Evolutionary conservation across 64 coral and sea anemone species (phyloP), one percentile per base, ranked within the genome.

Genomic region (Stichodactyla mertensii): DNA sequence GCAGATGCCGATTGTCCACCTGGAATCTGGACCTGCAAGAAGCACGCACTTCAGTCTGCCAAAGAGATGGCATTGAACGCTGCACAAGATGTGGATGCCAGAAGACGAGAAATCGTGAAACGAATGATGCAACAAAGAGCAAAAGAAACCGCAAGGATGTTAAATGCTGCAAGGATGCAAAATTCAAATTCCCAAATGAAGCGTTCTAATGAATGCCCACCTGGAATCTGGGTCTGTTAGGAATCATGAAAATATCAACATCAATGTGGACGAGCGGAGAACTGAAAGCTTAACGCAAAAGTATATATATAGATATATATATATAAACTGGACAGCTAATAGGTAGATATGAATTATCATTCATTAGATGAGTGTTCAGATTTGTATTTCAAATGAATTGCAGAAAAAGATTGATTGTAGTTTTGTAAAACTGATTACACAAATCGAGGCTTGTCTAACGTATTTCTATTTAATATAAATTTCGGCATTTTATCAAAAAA

Each of bases 201-300:
- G 16, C 16, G 15, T 11, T 9, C 69, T 12, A 10, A 74, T 15
- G 51, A 81, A 6, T 85, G 83, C 26, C 83, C 83, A 61, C 83
- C 56, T 16, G 83, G 83, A 52, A 85, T 85, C 4, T 85, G 83
- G 83, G 83, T 85, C 14, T 85, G 83, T 64, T 85, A 85, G 83
- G 16, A 84, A n/a, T 12, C 22, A 80, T 45, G 10, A 51, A 51
- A 77, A 77, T 77, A 51, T 77, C n/a, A 10, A 77, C 10, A 26
- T 10, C 10, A 51, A 58, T 15, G 14, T 45, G 36, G 36, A 45
- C 36, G 3, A 31, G 28, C 28, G 28, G 28, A 31, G 28, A 31
- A 31, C 28, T 31, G 28, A 45, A 45, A 45, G 36, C 36, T 45
- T 45, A 45, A 45, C 36, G 36, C 36, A 45, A 45, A 45, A 45